phyloP scores from a whole-genome alignment of 2,797 vertebrate genomes.

The Sparus aurata region DNA sequence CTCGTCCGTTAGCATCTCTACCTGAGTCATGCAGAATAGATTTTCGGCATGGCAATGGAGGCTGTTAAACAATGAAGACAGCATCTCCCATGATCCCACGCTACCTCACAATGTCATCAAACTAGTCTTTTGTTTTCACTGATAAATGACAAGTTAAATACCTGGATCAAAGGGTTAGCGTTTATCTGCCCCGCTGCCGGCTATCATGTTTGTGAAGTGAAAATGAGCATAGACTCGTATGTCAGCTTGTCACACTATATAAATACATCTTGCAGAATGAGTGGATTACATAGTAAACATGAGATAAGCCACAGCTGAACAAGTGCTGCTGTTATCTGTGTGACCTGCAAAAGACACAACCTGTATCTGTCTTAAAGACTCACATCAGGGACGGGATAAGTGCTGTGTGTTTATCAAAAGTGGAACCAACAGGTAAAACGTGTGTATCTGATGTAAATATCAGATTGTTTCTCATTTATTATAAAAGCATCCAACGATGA shows the following conservation, averaged over 20 bases:
- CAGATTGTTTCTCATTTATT: not conserved
- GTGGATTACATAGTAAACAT: conserved; percentile 48
- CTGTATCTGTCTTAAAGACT: not conserved
- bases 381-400: not conserved
- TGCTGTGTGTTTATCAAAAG: not conserved
- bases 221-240: conserved; percentile 11
- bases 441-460: not conserved
- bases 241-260: conserved; percentile 28
- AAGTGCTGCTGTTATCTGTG: conserved; percentile 10
- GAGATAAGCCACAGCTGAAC: conserved; percentile 37
- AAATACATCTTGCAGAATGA: conserved; percentile 36
- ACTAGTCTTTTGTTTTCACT: too few relatives aligned
- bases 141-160: too few relatives aligned
- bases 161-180: not conserved
- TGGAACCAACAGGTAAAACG: not conserved
- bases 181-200: conserved; percentile 29
- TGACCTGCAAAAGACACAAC: not conserved
- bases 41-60: too few relatives aligned
- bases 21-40: too few relatives aligned
- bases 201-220: conserved; percentile 27
- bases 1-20: too few relatives aligned
- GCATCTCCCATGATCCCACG: too few relatives aligned
- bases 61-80: too few relatives aligned
- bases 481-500: not conserved
- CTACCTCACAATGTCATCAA: too few relatives aligned